Base-by-base conservation (phyloP, 2,797 vertebrate species). In the Sebastes nivosus region DNA sequence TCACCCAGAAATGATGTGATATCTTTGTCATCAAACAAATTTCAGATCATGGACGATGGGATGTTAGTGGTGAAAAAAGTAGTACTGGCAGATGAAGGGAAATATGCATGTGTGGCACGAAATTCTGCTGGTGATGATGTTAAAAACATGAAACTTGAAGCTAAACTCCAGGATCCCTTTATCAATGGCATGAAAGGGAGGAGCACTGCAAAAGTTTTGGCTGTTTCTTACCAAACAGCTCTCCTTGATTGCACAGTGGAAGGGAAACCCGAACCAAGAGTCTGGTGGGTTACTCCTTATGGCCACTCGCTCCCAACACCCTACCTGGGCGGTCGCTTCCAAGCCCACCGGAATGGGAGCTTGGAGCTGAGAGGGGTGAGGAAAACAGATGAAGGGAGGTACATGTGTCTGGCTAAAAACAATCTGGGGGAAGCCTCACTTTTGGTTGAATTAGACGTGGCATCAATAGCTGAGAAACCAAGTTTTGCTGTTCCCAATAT, bases 401-500 rank as follows among this genome's bases (percentile, higher is more conserved):
- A 95, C 77, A 85, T 80, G 4, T 97, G 96, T 81, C 50, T 92
- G 67, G 95, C 95, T 20, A 95, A 94, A 86, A 96, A 95, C 73
- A 72, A 87, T 42, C 79, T 95, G 1, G 96, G 95, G 22, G 96
- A 96, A 80, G 90, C 95, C 25, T 93, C 91, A n/a, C 86, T 96
- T 64, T 86, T 85, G 14, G 81, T 96, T 58, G 90, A 96, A 20
- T 89, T 97, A 24, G 94, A 96, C 20, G 95, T 97, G 66, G 92
- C 94, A 13, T 92, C 96, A 14, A 63, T 95, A 18, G 95, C 95
- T 7, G 96, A 96, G 82, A 97, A 96, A 90, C 96, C 96, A 1
- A 96, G 93, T 87, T 97, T 97, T 85, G 86, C 90, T 34, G 67
- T 93, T 79, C 96, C 96, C 27, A 96, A 96, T 79, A 95, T 96